phyloP scores from a whole-genome alignment of 1,140 invertebrate species.

The Drosophila varians region DNA sequence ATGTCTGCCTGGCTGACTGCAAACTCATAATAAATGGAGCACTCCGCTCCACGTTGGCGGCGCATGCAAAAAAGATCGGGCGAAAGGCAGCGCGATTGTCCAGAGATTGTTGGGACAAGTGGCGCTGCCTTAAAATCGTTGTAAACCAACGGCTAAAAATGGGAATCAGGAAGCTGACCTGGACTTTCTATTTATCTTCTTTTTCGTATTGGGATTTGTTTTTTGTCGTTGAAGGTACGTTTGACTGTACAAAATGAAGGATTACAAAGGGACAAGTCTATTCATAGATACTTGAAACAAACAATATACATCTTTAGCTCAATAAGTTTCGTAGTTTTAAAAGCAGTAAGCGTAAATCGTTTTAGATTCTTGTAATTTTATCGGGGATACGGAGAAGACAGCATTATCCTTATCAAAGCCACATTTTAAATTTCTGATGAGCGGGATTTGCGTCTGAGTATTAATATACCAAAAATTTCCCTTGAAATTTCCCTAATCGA shows the following conservation, averaged over 20 bases:
- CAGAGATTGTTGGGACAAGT: constrained; percentile 51
- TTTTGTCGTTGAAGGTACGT: constrained; percentile 21
- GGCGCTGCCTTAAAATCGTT: constrained; percentile 48
- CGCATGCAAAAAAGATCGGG: constrained; percentile 57
- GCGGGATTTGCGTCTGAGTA: not conserved
- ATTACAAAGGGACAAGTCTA: not conserved
- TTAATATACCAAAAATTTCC: not conserved
- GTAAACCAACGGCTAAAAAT: constrained; percentile 28
- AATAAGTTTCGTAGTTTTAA: too few species aligned
- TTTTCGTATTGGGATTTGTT: not conserved
- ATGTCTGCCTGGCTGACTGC: constrained; percentile 31
- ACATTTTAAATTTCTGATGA: not conserved
- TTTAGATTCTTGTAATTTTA: too few species aligned
- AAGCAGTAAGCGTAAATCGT: too few species aligned
- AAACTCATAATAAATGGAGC: constrained; percentile 75
- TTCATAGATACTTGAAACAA: not conserved
- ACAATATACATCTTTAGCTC: too few species aligned
- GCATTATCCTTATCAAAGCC: not conserved
- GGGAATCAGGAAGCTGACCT: constrained; percentile 36
- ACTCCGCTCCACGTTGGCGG: constrained; percentile 39
- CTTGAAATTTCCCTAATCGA: not conserved
- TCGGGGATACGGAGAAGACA: too few species aligned
- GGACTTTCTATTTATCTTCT: constrained; percentile 7
- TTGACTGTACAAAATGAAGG: not conserved
- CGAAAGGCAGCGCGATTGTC: constrained; percentile 48